Conservation (phyloP, 2,888 invertebrate genomes). For the Iselma pallidipennis region DNA sequence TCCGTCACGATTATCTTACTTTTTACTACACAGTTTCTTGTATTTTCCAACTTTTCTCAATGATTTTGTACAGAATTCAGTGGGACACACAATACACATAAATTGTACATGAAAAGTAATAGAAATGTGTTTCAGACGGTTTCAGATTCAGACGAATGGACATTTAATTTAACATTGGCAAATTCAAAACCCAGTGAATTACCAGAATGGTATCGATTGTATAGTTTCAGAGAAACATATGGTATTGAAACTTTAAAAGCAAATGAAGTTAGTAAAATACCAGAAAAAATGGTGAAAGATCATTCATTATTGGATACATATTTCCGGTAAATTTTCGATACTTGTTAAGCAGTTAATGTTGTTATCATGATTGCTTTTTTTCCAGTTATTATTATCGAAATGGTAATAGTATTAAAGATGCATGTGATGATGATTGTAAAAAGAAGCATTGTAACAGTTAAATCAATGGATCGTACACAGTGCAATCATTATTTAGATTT, state of each 20-base stretch:
- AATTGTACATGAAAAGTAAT: background rate
- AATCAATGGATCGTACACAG: too few relatives aligned
- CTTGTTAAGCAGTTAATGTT: too few relatives aligned
- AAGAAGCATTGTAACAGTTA: slow-evolving; percentile 57
- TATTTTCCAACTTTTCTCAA: too few relatives aligned
- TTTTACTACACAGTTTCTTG: too few relatives aligned
- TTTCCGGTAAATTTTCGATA: background rate
- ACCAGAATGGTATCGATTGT: slow-evolving; percentile 76
- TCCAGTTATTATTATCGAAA: background rate
- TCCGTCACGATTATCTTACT: too few relatives aligned
- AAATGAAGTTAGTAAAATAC: slow-evolving; percentile 64
- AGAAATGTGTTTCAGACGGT: slow-evolving; percentile 59
- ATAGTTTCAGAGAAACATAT: slow-evolving; percentile 71
- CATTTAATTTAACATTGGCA: slow-evolving; percentile 75
- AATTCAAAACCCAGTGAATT: too few relatives aligned
- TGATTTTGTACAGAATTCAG: too few relatives aligned
- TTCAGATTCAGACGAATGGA: slow-evolving; percentile 69
- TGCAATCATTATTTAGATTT: too few relatives aligned
- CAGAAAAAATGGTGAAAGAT: slow-evolving; percentile 65
- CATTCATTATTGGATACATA: slow-evolving; percentile 54
- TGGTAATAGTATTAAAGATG: slow-evolving; percentile 41
- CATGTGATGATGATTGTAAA: slow-evolving; percentile 59
- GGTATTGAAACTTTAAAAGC: slow-evolving; percentile 65
- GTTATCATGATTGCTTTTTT: too few relatives aligned
- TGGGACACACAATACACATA: background rate